Evolutionary conservation across 2,797 vertebrate species (phyloP).

Genomic region (Rhadinocentrus ornatus): DNA sequence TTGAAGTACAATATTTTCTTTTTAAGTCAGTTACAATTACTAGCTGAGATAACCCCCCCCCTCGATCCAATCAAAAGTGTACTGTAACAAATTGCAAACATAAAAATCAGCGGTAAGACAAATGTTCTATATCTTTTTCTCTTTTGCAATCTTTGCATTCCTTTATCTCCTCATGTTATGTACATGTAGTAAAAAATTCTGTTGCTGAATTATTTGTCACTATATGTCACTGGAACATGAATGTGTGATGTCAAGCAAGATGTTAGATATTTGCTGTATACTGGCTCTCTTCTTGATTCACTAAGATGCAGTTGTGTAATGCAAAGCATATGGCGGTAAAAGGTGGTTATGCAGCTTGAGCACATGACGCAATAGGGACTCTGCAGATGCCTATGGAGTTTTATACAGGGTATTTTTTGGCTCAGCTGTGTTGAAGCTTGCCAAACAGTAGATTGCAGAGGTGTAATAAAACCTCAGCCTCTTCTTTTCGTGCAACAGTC

Average conservation of each 20-base stretch:
- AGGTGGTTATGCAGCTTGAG: too few species aligned
- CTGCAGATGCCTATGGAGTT: background rate
- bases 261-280: background rate
- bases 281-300: background rate
- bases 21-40: conserved; percentile 19
- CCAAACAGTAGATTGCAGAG: background rate
- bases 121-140: conserved; percentile 6
- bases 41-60: conserved; percentile 25
- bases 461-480: background rate
- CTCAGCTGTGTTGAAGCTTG: background rate
- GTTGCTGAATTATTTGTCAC: background rate
- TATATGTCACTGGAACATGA: background rate
- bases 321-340: background rate
- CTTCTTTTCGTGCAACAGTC: too few species aligned
- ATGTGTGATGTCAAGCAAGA: background rate
- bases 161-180: background rate
- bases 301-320: background rate
- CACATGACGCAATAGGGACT: too few species aligned
- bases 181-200: background rate
- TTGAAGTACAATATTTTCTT: conserved; percentile 3
- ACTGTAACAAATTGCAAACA: conserved; percentile 10
- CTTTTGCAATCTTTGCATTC: conserved; percentile 17
- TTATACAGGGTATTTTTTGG: background rate
- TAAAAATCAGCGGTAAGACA: conserved; percentile 17
- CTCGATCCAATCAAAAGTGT: conserved; percentile 6